Evolutionary conservation across 2,888 invertebrate genomes (phyloP), one percentile per base, ranked within the genome.

Genomic region (Noctua janthe): DNA sequence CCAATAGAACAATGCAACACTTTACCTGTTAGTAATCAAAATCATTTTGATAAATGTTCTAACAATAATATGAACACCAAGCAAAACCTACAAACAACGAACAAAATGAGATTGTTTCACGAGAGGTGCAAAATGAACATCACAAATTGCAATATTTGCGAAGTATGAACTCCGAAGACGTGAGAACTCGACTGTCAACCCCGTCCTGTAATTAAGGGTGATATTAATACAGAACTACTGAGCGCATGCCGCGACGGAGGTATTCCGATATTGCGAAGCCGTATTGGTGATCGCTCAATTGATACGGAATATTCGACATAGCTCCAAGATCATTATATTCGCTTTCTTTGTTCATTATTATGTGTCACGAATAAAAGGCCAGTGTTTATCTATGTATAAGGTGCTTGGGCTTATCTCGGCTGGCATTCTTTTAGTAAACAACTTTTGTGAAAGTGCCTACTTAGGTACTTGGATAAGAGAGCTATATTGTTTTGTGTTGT

Each of bases 261-360:
- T 92, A 94, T 94, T 90, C 86, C 94, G 91, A 92, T 94, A 94
- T 94, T 94, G 92, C 93, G 91, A 83, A 78, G 86, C 84, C 77
- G 86, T 89, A 89, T 90, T 87, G 90, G 91, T 90, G 92, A 92
- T 92, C 92, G 92, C 89, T 93, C 91, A 91, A 91, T 88, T 94
- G 92, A 94, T 94, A 92, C 91, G 92, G 91, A 93, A 95, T 94
- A 94, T 94, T 93, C 91, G 88, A 90, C 92, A 93, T 94, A 91
- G 87, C 92, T 91, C 81, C 47, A 67, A 77, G 84, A 86, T 91
- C 90, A 91, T 93, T 91, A 90, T 90, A 86, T 86, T 75, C 80
- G 80, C 82, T 90, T 83, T 87, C 87, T 90, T 91, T 91, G 90
- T 91, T 88, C 87, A 88, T 85, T 87, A 86, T 86, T 89, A 80